Percentiles rank a stretch among this genome's conserved stretches.
Conservation (phyloP, 1,140 invertebrate species). For the Streblospio benedicti region DNA sequence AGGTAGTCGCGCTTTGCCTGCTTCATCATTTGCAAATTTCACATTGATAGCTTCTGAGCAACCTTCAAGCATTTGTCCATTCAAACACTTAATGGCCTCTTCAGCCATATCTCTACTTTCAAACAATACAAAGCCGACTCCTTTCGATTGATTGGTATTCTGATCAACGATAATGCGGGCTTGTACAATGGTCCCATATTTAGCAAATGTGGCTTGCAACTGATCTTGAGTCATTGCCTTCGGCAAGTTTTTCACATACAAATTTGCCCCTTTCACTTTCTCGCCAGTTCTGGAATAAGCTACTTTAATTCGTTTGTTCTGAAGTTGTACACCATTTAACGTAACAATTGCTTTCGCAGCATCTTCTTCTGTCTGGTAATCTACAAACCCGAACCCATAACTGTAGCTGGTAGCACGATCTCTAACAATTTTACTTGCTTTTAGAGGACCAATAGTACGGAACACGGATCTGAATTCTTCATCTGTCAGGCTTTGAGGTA, state of each 20-base stretch:
- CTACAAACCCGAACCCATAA: conserved; percentile 93
- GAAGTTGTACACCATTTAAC: conserved; percentile 77
- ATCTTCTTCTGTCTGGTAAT: conserved; percentile 75
- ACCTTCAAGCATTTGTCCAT: conserved; percentile 75
- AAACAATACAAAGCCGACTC: conserved; percentile 78
- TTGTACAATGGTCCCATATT: conserved; percentile 80
- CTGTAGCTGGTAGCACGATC: conserved; percentile 72
- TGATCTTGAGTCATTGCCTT: conserved; percentile 58
- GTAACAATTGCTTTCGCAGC: conserved; percentile 74
- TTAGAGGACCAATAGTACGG: conserved; percentile 61
- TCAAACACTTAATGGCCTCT: conserved; percentile 71
- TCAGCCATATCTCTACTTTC: conserved; percentile 61
- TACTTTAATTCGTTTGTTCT: conserved; percentile 79
- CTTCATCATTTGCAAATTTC: conserved; percentile 85
- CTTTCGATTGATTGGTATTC: conserved; percentile 70
- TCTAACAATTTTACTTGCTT: conserved; percentile 83
- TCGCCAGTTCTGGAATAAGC: conserved; percentile 85
- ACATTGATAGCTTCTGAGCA: conserved; percentile 73
- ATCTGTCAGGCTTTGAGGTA: conserved; percentile 86
- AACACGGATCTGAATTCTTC: conserved; percentile 83
- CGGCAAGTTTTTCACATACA: conserved; percentile 87
- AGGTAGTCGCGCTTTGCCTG: conserved; percentile 55
- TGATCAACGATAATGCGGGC: conserved; percentile 81
- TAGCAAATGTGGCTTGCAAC: conserved; percentile 72
- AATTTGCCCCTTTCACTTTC: conserved; percentile 87